Percentiles rank a stretch among this genome's conserved stretches.
Conservation (phyloP, 37 sponge, comb jelly and placozoan genomes). For the Agelas oroides region DNA sequence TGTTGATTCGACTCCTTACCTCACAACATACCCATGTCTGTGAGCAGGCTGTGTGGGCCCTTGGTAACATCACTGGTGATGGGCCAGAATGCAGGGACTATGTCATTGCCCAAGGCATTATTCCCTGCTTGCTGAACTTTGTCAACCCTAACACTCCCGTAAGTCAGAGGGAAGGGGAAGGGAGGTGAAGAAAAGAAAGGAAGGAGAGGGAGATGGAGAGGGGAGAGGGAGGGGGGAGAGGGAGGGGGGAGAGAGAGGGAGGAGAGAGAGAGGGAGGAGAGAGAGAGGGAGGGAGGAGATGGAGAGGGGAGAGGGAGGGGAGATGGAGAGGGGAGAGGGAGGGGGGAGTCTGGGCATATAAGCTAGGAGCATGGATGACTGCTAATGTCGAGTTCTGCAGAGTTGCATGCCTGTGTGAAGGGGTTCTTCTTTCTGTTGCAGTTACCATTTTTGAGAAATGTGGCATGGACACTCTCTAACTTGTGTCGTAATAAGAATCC, state of each 20-base stretch:
- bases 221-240: too few species aligned
- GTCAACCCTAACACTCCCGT: constrained; percentile 76
- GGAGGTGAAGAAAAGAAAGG: too few species aligned
- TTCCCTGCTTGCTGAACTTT: constrained; percentile 78
- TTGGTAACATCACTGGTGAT: constrained; percentile 94
- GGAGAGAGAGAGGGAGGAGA: too few species aligned
- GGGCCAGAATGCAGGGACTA: constrained; percentile 85
- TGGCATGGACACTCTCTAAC: constrained; percentile 92
- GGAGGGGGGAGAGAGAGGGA: too few species aligned
- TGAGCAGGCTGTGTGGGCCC: constrained; percentile 96
- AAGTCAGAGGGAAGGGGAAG: background rate
- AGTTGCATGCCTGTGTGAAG: too few species aligned
- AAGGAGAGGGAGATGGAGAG: too few species aligned
- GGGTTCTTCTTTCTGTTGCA: constrained; percentile 15
- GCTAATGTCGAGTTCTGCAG: too few species aligned
- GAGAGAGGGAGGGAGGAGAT: too few species aligned
- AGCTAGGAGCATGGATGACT: too few species aligned
- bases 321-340: too few species aligned
- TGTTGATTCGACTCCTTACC: constrained; percentile 72
- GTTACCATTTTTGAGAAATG: constrained; percentile 80
- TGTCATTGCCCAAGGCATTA: constrained; percentile 85
- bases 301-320: too few species aligned
- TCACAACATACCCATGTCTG: constrained; percentile 66
- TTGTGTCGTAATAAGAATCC: constrained; percentile 96
- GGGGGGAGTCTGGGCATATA: too few species aligned